phyloP scores from a whole-genome alignment of 2,113 vertebrate genomes.

The Donacobius atricapilla region DNA sequence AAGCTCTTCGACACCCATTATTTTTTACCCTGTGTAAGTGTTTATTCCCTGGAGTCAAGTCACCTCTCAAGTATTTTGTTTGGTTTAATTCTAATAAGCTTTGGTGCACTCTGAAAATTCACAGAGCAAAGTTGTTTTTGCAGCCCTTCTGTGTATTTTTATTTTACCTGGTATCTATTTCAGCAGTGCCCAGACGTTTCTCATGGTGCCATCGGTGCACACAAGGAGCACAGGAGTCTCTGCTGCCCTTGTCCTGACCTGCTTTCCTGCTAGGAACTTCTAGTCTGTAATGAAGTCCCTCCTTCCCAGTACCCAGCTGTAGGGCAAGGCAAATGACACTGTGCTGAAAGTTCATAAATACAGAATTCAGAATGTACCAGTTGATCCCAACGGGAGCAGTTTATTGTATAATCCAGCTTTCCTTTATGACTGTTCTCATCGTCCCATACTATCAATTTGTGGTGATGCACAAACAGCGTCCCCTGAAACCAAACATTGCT shows the following conservation, averaged over 20 bases:
- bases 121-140: background rate
- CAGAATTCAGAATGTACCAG: background rate
- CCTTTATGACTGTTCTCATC: background rate
- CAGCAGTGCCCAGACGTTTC: background rate
- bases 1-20: conserved; percentile 22
- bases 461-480: background rate
- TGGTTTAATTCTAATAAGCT: background rate
- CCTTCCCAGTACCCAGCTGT: background rate
- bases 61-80: background rate
- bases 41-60: background rate
- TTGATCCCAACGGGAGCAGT: background rate
- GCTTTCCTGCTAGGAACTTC: background rate
- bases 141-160: background rate
- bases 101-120: background rate
- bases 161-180: background rate
- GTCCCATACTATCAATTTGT: background rate
- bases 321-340: background rate
- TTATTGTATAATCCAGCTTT: background rate
- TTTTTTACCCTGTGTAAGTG: background rate
- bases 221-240: background rate
- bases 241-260: background rate
- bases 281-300: background rate
- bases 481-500: background rate
- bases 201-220: rapidly evolving
- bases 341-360: background rate